A percentile compares a stretch with the other conserved stretches of the same genome.
phyloP scores from a whole-genome alignment of 1,140 invertebrate species.

The Probaryconus sp. region DNA sequence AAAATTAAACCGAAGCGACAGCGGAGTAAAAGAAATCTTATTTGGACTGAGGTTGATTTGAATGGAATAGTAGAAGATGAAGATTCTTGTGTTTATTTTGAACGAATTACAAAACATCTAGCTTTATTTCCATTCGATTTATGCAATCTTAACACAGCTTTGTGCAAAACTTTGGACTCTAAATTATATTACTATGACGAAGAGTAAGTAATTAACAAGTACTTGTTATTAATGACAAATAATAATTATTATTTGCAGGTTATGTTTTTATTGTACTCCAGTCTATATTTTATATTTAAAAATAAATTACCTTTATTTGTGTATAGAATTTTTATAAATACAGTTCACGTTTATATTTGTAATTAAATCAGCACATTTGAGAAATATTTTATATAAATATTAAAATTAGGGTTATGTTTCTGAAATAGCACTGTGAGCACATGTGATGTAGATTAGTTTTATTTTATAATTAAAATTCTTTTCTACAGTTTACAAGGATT shows the following conservation, averaged over 20 bases:
- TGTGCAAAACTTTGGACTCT: constrained; percentile 66
- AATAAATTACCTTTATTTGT: too few relatives aligned
- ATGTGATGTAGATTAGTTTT: too few relatives aligned
- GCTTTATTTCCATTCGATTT: constrained; percentile 81
- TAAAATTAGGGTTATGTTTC: constrained; percentile 8
- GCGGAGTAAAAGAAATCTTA: constrained; percentile 6
- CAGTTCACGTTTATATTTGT: too few relatives aligned
- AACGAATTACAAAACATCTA: constrained; percentile 79
- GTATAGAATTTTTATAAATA: too few relatives aligned
- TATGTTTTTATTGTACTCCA: too few relatives aligned
- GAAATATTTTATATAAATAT: too few relatives aligned
- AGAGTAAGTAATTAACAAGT: constrained; percentile 62
- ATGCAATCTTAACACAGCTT: constrained; percentile 74
- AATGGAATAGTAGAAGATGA: constrained; percentile 75
- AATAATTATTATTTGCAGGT: too few relatives aligned
- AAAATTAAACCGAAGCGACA: too few relatives aligned
- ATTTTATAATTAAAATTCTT: too few relatives aligned
- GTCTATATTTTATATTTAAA: too few relatives aligned
- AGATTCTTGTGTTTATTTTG: constrained; percentile 79
- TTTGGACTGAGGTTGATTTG: constrained; percentile 69
- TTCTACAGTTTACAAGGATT: constrained; percentile 80
- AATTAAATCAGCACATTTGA: too few relatives aligned
- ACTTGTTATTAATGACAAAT: constrained; percentile 2
- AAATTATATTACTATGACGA: constrained; percentile 67
- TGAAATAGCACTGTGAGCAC: too few relatives aligned